Evolutionary conservation across 2,888 invertebrate genomes (phyloP).

Genomic region (Nysson spinosus): DNA sequence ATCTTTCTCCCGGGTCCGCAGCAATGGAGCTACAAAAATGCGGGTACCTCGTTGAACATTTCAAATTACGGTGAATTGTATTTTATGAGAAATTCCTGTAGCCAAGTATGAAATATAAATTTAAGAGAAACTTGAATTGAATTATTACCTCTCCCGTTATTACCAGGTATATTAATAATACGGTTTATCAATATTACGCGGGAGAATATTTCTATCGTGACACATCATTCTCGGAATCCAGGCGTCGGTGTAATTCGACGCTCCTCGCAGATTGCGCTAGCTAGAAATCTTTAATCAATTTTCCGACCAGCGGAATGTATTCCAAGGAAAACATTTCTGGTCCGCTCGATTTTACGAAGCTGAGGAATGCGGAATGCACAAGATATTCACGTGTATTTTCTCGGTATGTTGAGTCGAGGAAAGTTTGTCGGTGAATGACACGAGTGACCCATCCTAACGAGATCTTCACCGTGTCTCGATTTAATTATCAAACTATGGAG

Average conservation of each 20-base stretch:
- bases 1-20: too few species aligned
- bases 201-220: too few species aligned
- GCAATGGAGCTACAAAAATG: too few species aligned
- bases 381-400: not conserved
- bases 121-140: too few species aligned
- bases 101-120: too few species aligned
- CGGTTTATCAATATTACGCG: too few species aligned
- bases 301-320: slow-evolving; percentile 6
- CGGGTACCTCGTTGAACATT: too few species aligned
- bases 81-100: too few species aligned
- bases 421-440: not conserved
- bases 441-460: slow-evolving; percentile 10
- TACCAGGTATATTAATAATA: too few species aligned
- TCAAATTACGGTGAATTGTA: too few species aligned
- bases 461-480: slow-evolving; percentile 22
- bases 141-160: too few species aligned
- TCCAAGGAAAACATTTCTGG: slow-evolving; percentile 15
- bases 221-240: slow-evolving; percentile 40
- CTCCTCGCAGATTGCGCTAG: slow-evolving; percentile 1
- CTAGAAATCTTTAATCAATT: slow-evolving; percentile 44
- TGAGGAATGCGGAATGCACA: slow-evolving; percentile 2
- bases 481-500: slow-evolving; percentile 12
- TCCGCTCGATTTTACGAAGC: not conserved
- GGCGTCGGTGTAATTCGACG: slow-evolving; percentile 43
- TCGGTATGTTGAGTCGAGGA: not conserved